phyloP scores from a whole-genome alignment of 1,140 invertebrate species.

The Atta texana region DNA sequence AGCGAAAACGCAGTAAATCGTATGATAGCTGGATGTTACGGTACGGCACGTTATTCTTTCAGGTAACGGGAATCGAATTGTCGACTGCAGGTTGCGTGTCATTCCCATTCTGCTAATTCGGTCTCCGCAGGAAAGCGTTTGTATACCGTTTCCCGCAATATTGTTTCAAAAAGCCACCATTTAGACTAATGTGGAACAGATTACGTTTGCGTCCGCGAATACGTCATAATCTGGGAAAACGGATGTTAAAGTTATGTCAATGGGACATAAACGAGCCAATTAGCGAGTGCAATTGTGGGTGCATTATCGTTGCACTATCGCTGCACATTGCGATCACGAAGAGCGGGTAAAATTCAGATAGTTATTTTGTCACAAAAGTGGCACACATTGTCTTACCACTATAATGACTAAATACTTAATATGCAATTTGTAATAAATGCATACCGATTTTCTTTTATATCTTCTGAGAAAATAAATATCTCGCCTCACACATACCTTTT shows the following conservation, averaged over 20 bases:
- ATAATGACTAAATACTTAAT: not conserved
- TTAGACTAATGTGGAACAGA: slow-evolving; percentile 53
- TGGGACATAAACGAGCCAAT: slow-evolving; percentile 46
- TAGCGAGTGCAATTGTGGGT: slow-evolving; percentile 30
- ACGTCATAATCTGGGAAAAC: slow-evolving; percentile 43
- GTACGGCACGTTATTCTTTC: slow-evolving; percentile 69
- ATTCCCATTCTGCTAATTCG: slow-evolving; percentile 72
- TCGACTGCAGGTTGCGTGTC: slow-evolving; percentile 69
- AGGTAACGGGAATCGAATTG: slow-evolving; percentile 74
- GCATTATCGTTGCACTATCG: slow-evolving; percentile 3
- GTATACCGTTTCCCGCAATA: not conserved
- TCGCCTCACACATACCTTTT: not conserved
- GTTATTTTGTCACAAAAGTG: not conserved
- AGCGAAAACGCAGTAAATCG: slow-evolving; percentile 68
- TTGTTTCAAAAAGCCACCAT: slow-evolving; percentile 42
- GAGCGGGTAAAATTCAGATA: slow-evolving; percentile 10
- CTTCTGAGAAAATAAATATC: slow-evolving; percentile 2
- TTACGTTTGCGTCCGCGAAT: slow-evolving; percentile 30
- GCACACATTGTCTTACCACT: not conserved
- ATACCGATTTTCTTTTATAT: not conserved
- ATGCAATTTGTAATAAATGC: slow-evolving; percentile 17
- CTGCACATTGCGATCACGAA: not conserved
- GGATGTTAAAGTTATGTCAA: slow-evolving; percentile 53
- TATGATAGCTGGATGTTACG: slow-evolving; percentile 52
- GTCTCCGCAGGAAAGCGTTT: slow-evolving; percentile 54